phyloP scores from a whole-genome alignment of 1,140 invertebrate species.

The Psix sp. region DNA sequence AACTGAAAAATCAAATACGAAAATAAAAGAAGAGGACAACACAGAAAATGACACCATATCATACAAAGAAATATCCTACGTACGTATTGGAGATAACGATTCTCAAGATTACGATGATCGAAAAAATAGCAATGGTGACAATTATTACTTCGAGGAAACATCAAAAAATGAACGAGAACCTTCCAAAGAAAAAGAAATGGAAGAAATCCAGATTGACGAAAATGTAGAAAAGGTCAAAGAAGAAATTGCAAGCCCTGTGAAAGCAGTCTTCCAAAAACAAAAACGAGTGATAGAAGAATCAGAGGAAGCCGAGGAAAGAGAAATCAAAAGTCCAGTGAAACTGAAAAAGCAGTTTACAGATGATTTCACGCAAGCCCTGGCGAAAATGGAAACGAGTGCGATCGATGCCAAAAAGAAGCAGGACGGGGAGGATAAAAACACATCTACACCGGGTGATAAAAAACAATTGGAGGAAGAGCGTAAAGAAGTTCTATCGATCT shows the following conservation, averaged over 20 bases:
- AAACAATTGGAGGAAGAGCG: conserved; percentile 1
- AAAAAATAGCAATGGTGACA: background rate
- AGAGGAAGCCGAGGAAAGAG: conserved; percentile 6
- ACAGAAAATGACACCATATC: conserved; percentile 22
- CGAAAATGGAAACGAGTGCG: background rate
- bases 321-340: conserved; percentile 5
- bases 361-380: conserved; percentile 42
- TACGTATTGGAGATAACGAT: conserved; percentile 12
- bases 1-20: too few relatives aligned
- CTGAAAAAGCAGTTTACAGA: conserved; percentile 46
- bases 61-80: conserved; percentile 26
- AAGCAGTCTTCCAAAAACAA: conserved; percentile 45
- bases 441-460: conserved; percentile 6
- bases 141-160: too few relatives aligned
- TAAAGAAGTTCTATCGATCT: background rate
- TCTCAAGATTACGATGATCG: too few relatives aligned
- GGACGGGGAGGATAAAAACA: background rate
- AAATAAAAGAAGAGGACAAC: conserved; percentile 9
- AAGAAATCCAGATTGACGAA: too few relatives aligned
- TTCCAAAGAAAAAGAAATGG: conserved; percentile 1
- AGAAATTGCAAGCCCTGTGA: conserved; percentile 6
- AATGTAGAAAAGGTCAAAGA: conserved; percentile 10
- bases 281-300: conserved; percentile 19
- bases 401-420: background rate
- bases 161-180: conserved; percentile 3